A percentile compares a stretch with the other conserved stretches of the same genome.
phyloP scores from a whole-genome alignment of 2,113 vertebrate genomes.

The Paracanthobrama guichenoti region DNA sequence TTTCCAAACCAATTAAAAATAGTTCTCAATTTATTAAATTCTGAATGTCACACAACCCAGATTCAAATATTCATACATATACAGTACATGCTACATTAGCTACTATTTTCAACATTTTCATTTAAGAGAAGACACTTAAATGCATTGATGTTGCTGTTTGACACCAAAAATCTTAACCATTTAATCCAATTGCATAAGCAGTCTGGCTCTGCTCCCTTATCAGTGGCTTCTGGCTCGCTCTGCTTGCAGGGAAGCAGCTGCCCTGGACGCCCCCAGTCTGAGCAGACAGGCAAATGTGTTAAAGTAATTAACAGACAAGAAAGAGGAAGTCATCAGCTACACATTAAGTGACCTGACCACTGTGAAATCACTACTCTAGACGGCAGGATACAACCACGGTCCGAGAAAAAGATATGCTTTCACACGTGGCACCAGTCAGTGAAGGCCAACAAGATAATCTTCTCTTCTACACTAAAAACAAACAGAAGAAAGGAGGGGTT shows the following conservation, averaged over 20 bases:
- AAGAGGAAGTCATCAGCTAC: slow-evolving; percentile 80
- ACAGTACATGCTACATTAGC: neutral
- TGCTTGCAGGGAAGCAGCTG: slow-evolving; percentile 23
- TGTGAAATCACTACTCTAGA: slow-evolving; percentile 76
- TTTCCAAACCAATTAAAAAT: too few relatives aligned
- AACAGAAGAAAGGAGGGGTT: neutral
- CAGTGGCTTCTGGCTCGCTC: neutral
- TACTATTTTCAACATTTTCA: too few relatives aligned
- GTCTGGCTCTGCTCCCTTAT: slow-evolving; percentile 23
- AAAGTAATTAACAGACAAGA: slow-evolving; percentile 77
- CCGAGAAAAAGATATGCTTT: slow-evolving; percentile 69
- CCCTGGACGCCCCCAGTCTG: slow-evolving; percentile 42
- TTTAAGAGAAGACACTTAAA: neutral
- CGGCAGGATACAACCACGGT: slow-evolving; percentile 67
- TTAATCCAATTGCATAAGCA: slow-evolving; percentile 1
- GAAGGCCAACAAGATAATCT: slow-evolving; percentile 39
- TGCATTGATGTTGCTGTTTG: neutral
- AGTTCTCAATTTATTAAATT: neutral
- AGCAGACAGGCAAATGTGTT: slow-evolving; percentile 68
- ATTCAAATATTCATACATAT: neutral
- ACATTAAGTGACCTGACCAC: slow-evolving; percentile 77
- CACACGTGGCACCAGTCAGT: slow-evolving; percentile 46
- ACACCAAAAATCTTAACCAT: neutral
- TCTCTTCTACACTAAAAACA: slow-evolving; percentile 41
- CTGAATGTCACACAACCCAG: neutral